Evolutionary conservation across 2,888 invertebrate species (phyloP).

Genomic region (Melitaea athalia): DNA sequence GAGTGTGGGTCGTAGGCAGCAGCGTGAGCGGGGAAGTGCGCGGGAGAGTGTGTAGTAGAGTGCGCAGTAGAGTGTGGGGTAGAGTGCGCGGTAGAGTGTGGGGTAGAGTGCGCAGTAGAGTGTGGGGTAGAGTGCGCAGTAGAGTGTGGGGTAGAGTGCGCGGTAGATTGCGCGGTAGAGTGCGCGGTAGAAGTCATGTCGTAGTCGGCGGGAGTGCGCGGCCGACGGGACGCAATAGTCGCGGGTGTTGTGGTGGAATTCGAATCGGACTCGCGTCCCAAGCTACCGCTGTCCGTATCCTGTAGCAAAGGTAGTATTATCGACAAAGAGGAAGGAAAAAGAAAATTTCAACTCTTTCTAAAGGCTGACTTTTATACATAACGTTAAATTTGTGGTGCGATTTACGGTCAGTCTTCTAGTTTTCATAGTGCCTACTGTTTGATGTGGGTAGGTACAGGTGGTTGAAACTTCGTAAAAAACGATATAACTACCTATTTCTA

Average conservation of each 20-base stretch:
- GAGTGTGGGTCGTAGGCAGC: background rate
- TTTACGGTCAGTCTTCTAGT: too few species aligned
- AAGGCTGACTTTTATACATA: too few species aligned
- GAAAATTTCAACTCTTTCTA: too few species aligned
- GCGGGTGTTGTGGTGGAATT: slow-evolving; percentile 88
- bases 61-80: slow-evolving; percentile 44
- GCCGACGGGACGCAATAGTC: slow-evolving; percentile 83
- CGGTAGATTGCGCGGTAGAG: slow-evolving; percentile 11
- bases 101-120: slow-evolving; percentile 42
- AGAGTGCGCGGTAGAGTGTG: slow-evolving; percentile 44
- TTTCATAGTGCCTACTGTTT: too few species aligned
- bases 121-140: slow-evolving; percentile 34
- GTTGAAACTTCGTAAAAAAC: too few species aligned
- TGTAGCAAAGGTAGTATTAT: slow-evolving; percentile 38
- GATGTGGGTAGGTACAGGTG: too few species aligned
- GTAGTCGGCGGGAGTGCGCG: slow-evolving; percentile 51
- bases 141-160: slow-evolving; percentile 21
- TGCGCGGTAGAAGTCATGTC: slow-evolving; percentile 44
- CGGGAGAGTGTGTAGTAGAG: slow-evolving; percentile 9
- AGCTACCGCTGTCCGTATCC: slow-evolving; percentile 82
- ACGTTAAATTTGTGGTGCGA: too few species aligned
- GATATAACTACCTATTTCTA: too few species aligned
- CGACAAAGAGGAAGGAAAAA: too few species aligned
- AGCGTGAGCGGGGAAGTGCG: background rate
- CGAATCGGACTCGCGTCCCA: slow-evolving; percentile 89